These are phyloP conservation scores for Cynodonichthys magdalenae DNA, from an alignment of 2,797 vertebrate genomes.

Conservation along the genomic window DNA sequence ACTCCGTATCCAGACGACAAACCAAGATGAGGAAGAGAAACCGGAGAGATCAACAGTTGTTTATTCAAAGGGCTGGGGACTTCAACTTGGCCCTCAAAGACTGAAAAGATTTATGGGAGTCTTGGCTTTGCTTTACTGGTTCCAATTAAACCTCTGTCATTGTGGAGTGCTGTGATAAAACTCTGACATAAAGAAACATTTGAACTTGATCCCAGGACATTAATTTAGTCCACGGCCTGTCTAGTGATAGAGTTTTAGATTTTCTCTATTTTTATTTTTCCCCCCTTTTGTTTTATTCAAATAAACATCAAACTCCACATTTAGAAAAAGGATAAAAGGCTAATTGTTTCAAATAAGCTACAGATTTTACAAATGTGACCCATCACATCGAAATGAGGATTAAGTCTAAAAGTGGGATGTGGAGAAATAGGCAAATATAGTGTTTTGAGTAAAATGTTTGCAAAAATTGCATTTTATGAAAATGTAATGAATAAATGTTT, in stretches of 20 bases:
- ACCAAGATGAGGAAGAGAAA: constrained; percentile 59
- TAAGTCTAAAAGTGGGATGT: too few species aligned
- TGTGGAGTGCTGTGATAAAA: constrained; percentile 42
- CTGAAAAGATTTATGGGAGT: constrained; percentile 39
- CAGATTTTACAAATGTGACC: background rate
- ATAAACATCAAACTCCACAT: background rate
- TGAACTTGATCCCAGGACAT: constrained; percentile 42
- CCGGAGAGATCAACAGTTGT: constrained; percentile 53
- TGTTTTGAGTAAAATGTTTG: too few species aligned
- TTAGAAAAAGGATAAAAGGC: constrained; percentile 1
- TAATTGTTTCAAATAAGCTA: background rate
- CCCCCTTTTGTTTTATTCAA: background rate
- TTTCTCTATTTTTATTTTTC: background rate
- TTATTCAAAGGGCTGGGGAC: constrained; percentile 53
- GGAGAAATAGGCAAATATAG: too few species aligned
- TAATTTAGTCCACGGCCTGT: constrained; percentile 20
- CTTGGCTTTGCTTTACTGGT: constrained; percentile 42
- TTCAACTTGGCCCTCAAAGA: constrained; percentile 79
- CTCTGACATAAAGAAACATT: constrained; percentile 37
- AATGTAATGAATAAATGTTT: too few species aligned
- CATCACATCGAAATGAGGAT: background rate
- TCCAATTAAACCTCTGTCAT: constrained; percentile 51
- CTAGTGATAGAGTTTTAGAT: constrained; percentile 21
- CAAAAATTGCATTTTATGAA: too few species aligned
- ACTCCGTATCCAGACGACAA: constrained; percentile 60